A percentile compares a stretch with the other conserved stretches of the same genome.
Conservation (phyloP, 92 coral and sea anemone species). For the Actinernus sp. region DNA sequence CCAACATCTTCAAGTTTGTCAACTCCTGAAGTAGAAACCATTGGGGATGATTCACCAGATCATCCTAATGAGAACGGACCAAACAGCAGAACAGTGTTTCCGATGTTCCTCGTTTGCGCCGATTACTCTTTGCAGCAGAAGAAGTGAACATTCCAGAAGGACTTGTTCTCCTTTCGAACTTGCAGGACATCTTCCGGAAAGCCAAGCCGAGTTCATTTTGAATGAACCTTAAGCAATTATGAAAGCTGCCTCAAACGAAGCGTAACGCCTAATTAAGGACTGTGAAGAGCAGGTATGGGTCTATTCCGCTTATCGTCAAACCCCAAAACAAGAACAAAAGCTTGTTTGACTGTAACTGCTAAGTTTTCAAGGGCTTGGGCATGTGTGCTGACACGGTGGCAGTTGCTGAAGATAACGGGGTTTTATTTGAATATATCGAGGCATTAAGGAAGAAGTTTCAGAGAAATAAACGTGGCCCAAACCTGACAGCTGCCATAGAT, state of each 20-base stretch:
- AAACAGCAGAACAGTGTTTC: no score
- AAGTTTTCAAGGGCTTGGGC: slow-evolving; percentile 26
- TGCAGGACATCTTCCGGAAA: slow-evolving; percentile 26
- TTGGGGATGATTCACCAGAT: no score
- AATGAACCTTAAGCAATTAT: slow-evolving; percentile 39
- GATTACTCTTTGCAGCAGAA: slow-evolving; percentile 27
- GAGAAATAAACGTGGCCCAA: slow-evolving; percentile 10
- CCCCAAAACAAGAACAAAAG: no score
- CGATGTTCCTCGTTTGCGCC: background rate
- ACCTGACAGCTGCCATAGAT: no score
- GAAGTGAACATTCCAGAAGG: slow-evolving; percentile 25
- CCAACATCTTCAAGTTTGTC: no score
- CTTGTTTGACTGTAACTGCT: slow-evolving; percentile 44
- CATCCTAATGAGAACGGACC: no score
- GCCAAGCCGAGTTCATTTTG: slow-evolving; percentile 23
- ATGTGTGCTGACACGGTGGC: slow-evolving; percentile 43
- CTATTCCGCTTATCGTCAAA: slow-evolving; percentile 24
- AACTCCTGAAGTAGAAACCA: no score
- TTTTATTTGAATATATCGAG: slow-evolving; percentile 18
- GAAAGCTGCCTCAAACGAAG: slow-evolving; percentile 35
- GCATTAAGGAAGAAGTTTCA: slow-evolving; percentile 26
- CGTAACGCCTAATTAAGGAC: slow-evolving; percentile 21
- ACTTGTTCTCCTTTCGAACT: background rate
- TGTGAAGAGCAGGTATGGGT: slow-evolving; percentile 35
- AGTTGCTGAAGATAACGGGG: slow-evolving; percentile 42